Evolutionary conservation across 1,140 invertebrate species (phyloP), one percentile per base, ranked within the genome.

Genomic region (Nylanderia fulva): DNA sequence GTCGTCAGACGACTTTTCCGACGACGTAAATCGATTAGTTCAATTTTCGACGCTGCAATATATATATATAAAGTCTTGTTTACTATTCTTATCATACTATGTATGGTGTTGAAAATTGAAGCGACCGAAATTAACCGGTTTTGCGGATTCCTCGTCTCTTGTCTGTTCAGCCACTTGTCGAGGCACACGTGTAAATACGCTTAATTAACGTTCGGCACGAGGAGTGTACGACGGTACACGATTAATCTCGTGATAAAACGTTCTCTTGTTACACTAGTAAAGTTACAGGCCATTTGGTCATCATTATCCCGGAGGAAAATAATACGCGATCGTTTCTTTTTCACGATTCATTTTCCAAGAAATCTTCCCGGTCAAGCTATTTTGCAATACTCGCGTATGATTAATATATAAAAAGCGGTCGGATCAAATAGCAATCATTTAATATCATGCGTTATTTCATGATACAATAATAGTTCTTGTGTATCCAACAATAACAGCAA

Each of bases 361-460:
- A 27, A 69, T 56, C 21, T 15, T 18, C 5, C 8, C 8, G 36
- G 15, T 33, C 29, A 15, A 80, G 29, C 27, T 27, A 36, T 71
- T 71, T 83, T 68, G 54, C 29, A 15, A 21, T 36, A 15, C 72
- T 61, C 52, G 39, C 13, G 15, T 48, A 9, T 5, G 4, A n/a
- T n/a, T 29, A 9, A 36, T 7, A 0, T 71, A 54, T 54, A 86
- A 86, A 74, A 69, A 68, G 27, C 52, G 24, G 29, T 21, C 4
- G 36, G 83, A 66, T 88, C 60, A 71, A 60, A 88, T 75, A 61
- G 42, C 21, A 11, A 74, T 42, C 63, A 85, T 75, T 85, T 88
- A 85, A 61, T 18, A 42, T 13, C 24, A 1, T 27, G 8, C 36
- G 63, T 88, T 1, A 48, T 48, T 48, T 42, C 42, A 1, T 2